These are phyloP conservation scores for Cremastinae sp. DNA, from an alignment of 2,888 invertebrate genomes.

Conservation along the genomic window DNA sequence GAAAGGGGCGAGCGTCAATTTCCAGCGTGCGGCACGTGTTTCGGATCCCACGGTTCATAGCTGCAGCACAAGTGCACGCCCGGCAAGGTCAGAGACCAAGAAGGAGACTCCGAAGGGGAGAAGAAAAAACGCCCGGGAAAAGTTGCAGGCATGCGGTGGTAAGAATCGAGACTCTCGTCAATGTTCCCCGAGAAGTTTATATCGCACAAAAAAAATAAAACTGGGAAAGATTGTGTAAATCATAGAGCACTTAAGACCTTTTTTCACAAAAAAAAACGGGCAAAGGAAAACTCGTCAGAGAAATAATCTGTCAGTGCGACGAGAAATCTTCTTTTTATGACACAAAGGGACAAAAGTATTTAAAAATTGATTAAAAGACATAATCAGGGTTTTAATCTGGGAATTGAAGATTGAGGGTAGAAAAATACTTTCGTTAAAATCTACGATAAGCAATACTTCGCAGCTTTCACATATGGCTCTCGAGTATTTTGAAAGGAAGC, in stretches of 20 bases:
- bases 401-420: neutral
- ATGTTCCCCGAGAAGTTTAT: slow-evolving; percentile 30
- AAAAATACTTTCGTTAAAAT: slow-evolving; percentile 56
- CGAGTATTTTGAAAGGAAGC: slow-evolving; percentile 67
- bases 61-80: slow-evolving; percentile 72
- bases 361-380: too few relatives aligned
- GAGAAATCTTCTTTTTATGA: too few relatives aligned
- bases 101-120: slow-evolving; percentile 10
- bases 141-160: slow-evolving; percentile 34
- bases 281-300: slow-evolving; percentile 24
- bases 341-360: too few relatives aligned
- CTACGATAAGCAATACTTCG: slow-evolving; percentile 61
- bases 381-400: neutral
- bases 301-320: slow-evolving; percentile 41
- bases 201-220: slow-evolving; percentile 13
- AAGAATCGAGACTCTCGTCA: slow-evolving; percentile 29
- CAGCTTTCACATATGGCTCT: slow-evolving; percentile 14
- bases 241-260: slow-evolving; percentile 40
- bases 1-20: slow-evolving; percentile 59
- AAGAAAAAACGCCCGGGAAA: slow-evolving; percentile 33
- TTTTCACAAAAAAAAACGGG: slow-evolving; percentile 14
- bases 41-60: slow-evolving; percentile 72
- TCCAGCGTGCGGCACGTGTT: slow-evolving; percentile 71
- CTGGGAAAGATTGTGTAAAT: slow-evolving; percentile 42
- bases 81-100: slow-evolving; percentile 69